Evolutionary conservation across 1,140 invertebrate species (phyloP).

Genomic region (Heterodera schachtii): DNA sequence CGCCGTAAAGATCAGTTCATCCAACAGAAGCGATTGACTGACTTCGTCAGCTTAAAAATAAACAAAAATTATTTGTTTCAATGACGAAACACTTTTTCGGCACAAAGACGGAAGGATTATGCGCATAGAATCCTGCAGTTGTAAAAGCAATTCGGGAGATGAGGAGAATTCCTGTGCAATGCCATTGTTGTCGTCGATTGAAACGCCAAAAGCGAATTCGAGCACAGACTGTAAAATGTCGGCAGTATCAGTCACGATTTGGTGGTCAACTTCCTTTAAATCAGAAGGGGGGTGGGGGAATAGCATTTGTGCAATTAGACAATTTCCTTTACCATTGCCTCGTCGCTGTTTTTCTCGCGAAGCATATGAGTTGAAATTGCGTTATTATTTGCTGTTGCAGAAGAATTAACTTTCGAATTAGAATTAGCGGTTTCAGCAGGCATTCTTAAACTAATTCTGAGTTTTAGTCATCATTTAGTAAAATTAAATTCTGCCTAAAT

Average conservation of each 20-base stretch:
- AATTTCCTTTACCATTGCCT: neutral
- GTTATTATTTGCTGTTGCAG: neutral
- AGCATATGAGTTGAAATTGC: neutral
- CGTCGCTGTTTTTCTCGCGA: neutral
- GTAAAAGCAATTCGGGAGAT: neutral
- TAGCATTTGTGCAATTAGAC: neutral
- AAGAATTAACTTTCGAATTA: neutral
- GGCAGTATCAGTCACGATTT: neutral
- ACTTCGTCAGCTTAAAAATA: neutral
- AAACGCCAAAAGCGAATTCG: conserved; percentile 22
- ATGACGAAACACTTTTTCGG: neutral
- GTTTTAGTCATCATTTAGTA: no score
- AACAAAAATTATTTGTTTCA: neutral
- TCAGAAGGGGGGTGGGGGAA: neutral
- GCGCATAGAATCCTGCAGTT: conserved; percentile 4
- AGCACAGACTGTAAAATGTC: conserved; percentile 1
- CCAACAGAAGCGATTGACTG: conserved; percentile 8
- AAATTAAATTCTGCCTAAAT: no score
- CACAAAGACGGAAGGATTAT: neutral
- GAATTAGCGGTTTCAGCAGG: neutral
- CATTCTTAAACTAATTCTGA: neutral
- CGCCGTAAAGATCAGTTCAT: conserved; percentile 16
- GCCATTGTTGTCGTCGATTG: conserved; percentile 5
- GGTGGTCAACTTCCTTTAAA: neutral
- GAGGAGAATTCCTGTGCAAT: conserved; percentile 10